Evolutionary conservation across 2,888 invertebrate genomes (phyloP).

Genomic region (Aquatica leii): DNA sequence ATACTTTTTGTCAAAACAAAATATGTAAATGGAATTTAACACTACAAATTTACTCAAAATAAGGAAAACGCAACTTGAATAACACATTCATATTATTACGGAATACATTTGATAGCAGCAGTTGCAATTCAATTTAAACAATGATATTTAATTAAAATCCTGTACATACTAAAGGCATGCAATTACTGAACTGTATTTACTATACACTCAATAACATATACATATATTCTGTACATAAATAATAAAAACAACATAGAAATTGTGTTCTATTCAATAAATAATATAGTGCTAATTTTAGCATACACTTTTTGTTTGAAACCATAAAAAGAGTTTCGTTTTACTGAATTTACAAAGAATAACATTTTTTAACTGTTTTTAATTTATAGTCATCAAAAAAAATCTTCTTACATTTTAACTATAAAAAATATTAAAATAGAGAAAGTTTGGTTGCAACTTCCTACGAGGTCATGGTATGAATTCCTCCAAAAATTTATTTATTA

Average conservation of each 20-base stretch:
- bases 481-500: too few relatives aligned
- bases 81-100: not conserved
- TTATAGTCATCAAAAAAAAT: too few relatives aligned
- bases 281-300: conserved; percentile 16
- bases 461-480: too few relatives aligned
- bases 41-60: too few relatives aligned
- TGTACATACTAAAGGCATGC: conserved; percentile 62
- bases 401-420: too few relatives aligned
- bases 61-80: too few relatives aligned
- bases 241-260: conserved; percentile 43
- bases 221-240: conserved; percentile 52
- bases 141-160: conserved; percentile 62
- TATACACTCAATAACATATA: conserved; percentile 58
- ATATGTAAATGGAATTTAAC: too few relatives aligned
- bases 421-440: too few relatives aligned
- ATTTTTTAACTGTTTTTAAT: too few relatives aligned
- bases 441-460: too few relatives aligned
- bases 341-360: too few relatives aligned
- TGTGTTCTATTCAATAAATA: conserved; percentile 24
- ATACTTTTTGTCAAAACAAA: too few relatives aligned
- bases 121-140: conserved; percentile 55
- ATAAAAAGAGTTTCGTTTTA: conserved; percentile 3
- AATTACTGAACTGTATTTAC: conserved; percentile 55
- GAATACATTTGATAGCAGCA: not conserved
- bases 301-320: conserved; percentile 3